Conservation (phyloP, 2,797 vertebrate genomes). For the Pseudocheirus occidentalis region DNA sequence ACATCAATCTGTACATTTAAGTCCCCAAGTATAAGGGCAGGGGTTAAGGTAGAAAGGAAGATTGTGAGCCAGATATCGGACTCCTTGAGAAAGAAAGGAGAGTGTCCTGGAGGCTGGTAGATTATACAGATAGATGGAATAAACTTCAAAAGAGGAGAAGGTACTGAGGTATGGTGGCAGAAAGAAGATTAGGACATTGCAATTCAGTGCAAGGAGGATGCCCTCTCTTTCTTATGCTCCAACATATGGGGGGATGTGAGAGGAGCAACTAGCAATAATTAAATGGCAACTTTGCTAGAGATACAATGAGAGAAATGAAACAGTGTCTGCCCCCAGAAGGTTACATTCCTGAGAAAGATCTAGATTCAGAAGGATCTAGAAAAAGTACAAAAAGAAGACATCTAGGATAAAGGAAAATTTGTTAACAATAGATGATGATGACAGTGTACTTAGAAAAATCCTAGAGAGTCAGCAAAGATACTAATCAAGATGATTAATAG, state of each 20-base stretch:
- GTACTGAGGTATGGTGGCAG: background rate
- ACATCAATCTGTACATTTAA: background rate
- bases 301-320: background rate
- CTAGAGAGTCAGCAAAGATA: background rate
- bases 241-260: background rate
- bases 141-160: background rate
- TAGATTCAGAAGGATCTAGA: background rate
- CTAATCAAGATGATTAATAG: background rate
- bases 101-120: background rate
- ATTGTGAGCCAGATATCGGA: background rate
- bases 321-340: background rate
- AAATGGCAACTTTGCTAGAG: background rate
- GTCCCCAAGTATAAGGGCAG: background rate
- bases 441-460: background rate
- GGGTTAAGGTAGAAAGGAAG: background rate
- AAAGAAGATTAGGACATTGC: background rate
- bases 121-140: background rate
- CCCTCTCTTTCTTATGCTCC: background rate
- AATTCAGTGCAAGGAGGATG: background rate
- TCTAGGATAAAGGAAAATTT: background rate
- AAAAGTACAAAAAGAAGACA: background rate
- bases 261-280: background rate
- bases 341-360: background rate
- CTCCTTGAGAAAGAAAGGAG: background rate
- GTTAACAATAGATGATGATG: background rate